phyloP scores from a whole-genome alignment of 2,888 invertebrate genomes.

The Pomacea canaliculata region DNA sequence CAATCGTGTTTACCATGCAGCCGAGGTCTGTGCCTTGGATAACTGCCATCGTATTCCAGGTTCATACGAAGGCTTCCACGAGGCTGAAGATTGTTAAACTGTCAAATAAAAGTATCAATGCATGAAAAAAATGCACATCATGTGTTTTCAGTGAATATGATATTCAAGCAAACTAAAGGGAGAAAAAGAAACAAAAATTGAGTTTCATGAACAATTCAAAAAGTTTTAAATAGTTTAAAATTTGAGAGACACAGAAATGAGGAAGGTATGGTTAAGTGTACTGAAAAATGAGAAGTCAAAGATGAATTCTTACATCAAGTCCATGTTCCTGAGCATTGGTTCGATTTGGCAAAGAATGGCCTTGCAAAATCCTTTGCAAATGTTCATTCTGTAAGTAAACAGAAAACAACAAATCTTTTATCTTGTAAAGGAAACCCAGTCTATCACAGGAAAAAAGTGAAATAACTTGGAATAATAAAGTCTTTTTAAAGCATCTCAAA shows the following conservation, averaged over 20 bases:
- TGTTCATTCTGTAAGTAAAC: not conserved
- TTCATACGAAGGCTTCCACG: not conserved
- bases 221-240: too few relatives aligned
- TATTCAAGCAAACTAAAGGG: too few relatives aligned
- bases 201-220: too few relatives aligned
- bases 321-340: not conserved
- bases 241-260: too few relatives aligned
- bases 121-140: not conserved
- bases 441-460: too few relatives aligned
- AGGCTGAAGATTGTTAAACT: conserved; percentile 17
- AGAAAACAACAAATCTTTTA: not conserved
- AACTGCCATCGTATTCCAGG: conserved; percentile 11
- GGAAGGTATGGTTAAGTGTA: too few relatives aligned
- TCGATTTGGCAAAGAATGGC: not conserved
- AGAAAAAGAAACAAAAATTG: too few relatives aligned
- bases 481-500: too few relatives aligned
- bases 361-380: not conserved
- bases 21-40: not conserved
- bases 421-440: too few relatives aligned
- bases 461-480: too few relatives aligned
- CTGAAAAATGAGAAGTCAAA: too few relatives aligned
- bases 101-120: not conserved
- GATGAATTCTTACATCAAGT: not conserved
- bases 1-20: not conserved
- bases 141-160: not conserved